Evolutionary conservation across 2,113 vertebrate species (phyloP).

Genomic region (Phalacrocorax aristotelis): DNA sequence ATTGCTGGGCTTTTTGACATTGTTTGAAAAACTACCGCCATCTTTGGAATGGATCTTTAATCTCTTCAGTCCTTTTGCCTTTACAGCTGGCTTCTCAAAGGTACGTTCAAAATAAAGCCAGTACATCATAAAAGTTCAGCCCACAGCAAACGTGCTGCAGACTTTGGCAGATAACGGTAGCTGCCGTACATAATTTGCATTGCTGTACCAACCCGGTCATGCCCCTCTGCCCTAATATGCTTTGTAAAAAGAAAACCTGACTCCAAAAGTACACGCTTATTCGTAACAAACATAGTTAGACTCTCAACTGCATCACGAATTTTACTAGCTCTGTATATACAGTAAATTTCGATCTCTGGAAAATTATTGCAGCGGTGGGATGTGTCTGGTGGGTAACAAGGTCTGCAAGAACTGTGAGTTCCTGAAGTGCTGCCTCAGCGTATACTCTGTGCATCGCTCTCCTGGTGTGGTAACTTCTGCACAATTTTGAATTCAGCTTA

Average conservation of each 20-base stretch:
- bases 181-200: rapidly evolving
- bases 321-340: background rate
- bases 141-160: background rate
- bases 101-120: constrained; percentile 43
- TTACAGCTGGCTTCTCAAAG: constrained; percentile 82
- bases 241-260: background rate
- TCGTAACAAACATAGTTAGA: rapidly evolving
- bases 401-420: background rate
- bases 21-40: constrained; percentile 76
- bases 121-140: background rate
- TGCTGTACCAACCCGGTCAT: rapidly evolving
- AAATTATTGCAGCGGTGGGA: background rate
- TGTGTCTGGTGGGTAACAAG: background rate
- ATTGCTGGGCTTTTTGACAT: constrained; percentile 75
- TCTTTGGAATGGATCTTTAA: constrained; percentile 79
- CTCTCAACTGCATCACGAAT: rapidly evolving
- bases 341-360: rapidly evolving
- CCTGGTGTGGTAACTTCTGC: background rate
- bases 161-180: background rate
- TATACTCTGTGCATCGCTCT: background rate
- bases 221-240: background rate
- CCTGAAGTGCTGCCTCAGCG: background rate
- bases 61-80: constrained; percentile 83
- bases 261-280: background rate
- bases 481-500: background rate